phyloP scores from a whole-genome alignment of 53 echinoderm and acorn worm species.

The Arbacia lixula region DNA sequence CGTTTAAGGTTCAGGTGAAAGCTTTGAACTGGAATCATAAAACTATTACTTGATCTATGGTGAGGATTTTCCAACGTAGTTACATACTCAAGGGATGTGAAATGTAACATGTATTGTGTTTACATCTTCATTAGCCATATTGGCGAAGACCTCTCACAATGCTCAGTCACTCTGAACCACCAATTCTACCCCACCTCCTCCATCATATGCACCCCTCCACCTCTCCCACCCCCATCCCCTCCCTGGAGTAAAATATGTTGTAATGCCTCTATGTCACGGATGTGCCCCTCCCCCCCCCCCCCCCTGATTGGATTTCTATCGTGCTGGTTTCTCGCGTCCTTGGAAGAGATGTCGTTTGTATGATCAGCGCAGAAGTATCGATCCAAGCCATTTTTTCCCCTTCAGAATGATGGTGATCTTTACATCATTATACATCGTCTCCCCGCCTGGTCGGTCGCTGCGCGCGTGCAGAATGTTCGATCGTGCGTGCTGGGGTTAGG shows the following conservation, averaged over 20 bases:
- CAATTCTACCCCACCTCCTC: not conserved
- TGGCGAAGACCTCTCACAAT: no score
- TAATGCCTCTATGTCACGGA: no score
- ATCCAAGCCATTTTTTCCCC: conserved; percentile 18
- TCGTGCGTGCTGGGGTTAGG: no score
- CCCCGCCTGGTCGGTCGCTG: conserved; percentile 10
- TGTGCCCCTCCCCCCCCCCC: not conserved
- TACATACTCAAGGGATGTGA: no score
- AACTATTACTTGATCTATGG: no score
- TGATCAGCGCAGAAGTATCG: conserved; percentile 26
- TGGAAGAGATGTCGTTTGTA: conserved; percentile 16
- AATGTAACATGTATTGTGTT: no score
- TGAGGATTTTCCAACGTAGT: no score
- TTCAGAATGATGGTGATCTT: conserved; percentile 6
- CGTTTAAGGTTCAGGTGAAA: no score
- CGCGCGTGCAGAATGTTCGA: no score
- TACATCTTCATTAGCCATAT: no score
- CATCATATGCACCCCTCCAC: not conserved
- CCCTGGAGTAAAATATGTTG: no score
- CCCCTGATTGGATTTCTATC: not conserved
- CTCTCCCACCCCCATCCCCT: not conserved
- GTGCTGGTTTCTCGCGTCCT: not conserved
- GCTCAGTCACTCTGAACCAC: not conserved
- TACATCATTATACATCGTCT: conserved; percentile 16
- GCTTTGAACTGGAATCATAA: no score